These are phyloP conservation scores for Indicator indicator DNA, from an alignment of 2,113 vertebrate species.

Conservation along the genomic window DNA sequence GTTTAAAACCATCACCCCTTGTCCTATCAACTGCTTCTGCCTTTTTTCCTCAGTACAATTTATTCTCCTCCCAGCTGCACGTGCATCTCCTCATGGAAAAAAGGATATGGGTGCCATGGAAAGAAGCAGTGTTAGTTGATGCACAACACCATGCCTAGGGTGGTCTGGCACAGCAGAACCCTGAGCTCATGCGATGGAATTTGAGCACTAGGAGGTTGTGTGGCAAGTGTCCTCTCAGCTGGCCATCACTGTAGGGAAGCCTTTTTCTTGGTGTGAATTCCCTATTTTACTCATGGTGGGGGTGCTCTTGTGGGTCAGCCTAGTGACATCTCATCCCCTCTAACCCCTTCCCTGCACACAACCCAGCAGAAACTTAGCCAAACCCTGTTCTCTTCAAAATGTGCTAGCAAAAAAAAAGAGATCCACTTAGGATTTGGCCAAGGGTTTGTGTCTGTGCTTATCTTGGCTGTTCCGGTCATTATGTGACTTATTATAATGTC, in stretches of 20 bases:
- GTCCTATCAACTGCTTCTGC: background rate
- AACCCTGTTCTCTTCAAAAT: background rate
- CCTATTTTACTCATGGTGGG: too few species aligned
- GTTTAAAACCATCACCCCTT: background rate
- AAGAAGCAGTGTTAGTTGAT: rapidly evolving
- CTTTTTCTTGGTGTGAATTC: rapidly evolving
- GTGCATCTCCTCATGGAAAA: rapidly evolving
- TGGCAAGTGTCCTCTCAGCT: background rate
- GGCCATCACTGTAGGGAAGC: background rate
- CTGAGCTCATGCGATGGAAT: too few species aligned
- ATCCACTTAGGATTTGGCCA: background rate
- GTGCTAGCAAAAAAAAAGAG: background rate
- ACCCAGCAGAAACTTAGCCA: background rate
- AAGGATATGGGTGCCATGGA: background rate
- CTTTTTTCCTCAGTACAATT: background rate
- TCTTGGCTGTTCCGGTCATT: background rate
- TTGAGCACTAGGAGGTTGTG: too few species aligned
- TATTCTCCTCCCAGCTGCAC: background rate
- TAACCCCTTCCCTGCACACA: background rate
- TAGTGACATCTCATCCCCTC: background rate
- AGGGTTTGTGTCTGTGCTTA: background rate
- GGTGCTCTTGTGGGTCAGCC: background rate
- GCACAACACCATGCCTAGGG: too few species aligned
- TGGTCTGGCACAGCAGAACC: background rate
- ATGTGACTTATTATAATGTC: background rate